These are phyloP conservation scores for Drosophila ananassae DNA, from an alignment of 1,140 invertebrate genomes.

Conservation along the genomic window DNA sequence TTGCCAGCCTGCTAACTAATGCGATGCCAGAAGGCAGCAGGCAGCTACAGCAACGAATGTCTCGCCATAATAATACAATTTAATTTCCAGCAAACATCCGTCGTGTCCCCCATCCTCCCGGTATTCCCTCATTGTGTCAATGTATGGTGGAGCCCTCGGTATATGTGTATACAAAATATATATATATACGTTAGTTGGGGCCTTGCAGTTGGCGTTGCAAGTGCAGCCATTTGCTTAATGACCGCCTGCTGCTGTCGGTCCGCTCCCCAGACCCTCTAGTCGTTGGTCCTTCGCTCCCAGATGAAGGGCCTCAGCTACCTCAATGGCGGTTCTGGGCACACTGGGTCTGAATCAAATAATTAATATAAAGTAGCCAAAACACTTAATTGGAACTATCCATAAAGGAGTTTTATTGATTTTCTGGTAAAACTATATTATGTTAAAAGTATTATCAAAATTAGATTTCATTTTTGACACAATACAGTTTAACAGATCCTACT, in stretches of 20 bases:
- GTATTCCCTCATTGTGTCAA: slow-evolving; percentile 54
- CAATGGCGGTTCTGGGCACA: slow-evolving; percentile 47
- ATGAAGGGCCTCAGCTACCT: slow-evolving; percentile 48
- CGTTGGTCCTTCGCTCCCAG: slow-evolving; percentile 14
- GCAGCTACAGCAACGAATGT: slow-evolving; percentile 69
- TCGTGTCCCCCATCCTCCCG: slow-evolving; percentile 14
- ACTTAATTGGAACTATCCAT: slow-evolving; percentile 50
- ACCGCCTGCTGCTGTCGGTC: slow-evolving; percentile 65
- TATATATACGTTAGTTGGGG: slow-evolving; percentile 18
- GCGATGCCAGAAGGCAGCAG: slow-evolving; percentile 59
- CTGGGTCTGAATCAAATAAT: slow-evolving; percentile 50
- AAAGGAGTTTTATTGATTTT: slow-evolving; percentile 15
- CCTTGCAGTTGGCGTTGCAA: slow-evolving; percentile 62
- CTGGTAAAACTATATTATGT: slow-evolving; percentile 4
- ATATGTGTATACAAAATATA: slow-evolving; percentile 22
- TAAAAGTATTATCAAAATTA: too few relatives aligned
- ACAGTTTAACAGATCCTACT: too few relatives aligned
- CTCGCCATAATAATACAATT: slow-evolving; percentile 82
- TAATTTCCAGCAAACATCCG: slow-evolving; percentile 82
- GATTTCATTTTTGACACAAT: too few relatives aligned
- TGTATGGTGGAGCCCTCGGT: slow-evolving; percentile 45
- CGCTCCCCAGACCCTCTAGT: slow-evolving; percentile 31
- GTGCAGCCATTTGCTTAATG: slow-evolving; percentile 81
- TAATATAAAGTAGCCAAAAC: slow-evolving; percentile 60
- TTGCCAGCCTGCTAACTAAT: slow-evolving; percentile 72